phyloP scores from a whole-genome alignment of 2,888 invertebrate genomes.

The Caenorhabditis zanzibari region DNA sequence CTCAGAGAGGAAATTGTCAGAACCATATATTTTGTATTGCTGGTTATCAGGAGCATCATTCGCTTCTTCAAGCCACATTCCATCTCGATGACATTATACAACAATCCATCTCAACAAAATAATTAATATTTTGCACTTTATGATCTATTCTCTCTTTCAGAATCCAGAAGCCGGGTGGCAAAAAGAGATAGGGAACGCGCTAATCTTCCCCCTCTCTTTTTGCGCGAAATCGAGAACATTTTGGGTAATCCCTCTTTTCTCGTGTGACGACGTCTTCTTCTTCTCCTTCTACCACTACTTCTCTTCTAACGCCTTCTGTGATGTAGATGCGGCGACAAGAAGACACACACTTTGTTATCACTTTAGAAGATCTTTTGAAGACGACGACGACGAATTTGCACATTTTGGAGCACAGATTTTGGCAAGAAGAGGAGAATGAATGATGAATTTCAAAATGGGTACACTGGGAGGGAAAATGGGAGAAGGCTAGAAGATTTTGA shows the following conservation, averaged over 20 bases:
- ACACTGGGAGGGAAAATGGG: neutral
- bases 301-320: slow-evolving; percentile 38
- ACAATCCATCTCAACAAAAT: neutral
- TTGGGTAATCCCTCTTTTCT: slow-evolving; percentile 31
- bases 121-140: neutral
- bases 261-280: slow-evolving; percentile 28
- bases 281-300: neutral
- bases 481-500: too few relatives aligned
- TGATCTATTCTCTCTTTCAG: neutral
- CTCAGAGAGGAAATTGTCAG: too few relatives aligned
- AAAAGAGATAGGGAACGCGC: neutral
- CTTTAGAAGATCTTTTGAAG: slow-evolving; percentile 45
- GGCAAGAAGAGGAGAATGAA: slow-evolving; percentile 2
- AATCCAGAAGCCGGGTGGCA: slow-evolving; percentile 26
- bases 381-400: slow-evolving; percentile 53
- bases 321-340: slow-evolving; percentile 61
- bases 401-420: slow-evolving; percentile 48
- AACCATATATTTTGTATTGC: too few relatives aligned
- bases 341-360: slow-evolving; percentile 59
- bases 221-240: slow-evolving; percentile 22
- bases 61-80: neutral
- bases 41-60: too few relatives aligned
- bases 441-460: slow-evolving; percentile 31
- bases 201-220: slow-evolving; percentile 24
- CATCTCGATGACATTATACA: neutral